Conservation (phyloP, 2,113 vertebrate genomes). For the Oxyruncus cristatus region DNA sequence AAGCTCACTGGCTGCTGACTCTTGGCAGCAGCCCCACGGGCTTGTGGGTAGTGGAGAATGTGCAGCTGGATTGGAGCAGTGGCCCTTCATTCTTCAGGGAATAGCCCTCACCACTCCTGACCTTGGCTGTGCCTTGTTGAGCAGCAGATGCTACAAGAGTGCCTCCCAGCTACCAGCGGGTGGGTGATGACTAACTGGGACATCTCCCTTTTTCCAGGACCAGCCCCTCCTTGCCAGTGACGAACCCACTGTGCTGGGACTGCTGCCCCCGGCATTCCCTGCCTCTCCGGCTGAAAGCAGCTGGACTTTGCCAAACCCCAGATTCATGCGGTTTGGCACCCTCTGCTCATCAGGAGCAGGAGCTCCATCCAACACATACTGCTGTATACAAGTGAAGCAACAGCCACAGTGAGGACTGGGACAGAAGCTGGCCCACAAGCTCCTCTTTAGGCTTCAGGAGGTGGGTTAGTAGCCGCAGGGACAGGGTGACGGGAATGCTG, state of each 20-base stretch:
- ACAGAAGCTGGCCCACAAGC: background rate
- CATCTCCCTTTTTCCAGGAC: background rate
- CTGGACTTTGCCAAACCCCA: constrained; percentile 27
- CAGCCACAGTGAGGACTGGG: background rate
- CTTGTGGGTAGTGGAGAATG: background rate
- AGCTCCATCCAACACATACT: background rate
- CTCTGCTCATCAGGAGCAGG: background rate
- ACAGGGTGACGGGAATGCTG: constrained; percentile 44
- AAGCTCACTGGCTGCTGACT: background rate
- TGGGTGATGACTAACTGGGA: background rate
- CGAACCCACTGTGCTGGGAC: background rate
- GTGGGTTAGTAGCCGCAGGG: constrained; percentile 14
- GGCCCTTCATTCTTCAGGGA: background rate
- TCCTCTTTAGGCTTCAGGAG: constrained; percentile 15
- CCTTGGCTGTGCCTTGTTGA: background rate
- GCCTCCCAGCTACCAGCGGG: constrained; percentile 7
- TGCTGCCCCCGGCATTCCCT: background rate
- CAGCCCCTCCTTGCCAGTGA: background rate
- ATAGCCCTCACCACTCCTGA: background rate
- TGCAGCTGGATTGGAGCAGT: background rate
- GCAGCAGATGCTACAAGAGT: background rate
- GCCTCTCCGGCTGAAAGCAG: background rate
- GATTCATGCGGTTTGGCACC: constrained; percentile 25
- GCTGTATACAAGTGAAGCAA: background rate
- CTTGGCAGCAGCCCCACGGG: background rate